A percentile compares a stretch with the other conserved stretches of the same genome.
These are phyloP conservation scores for Porites evermanni DNA, from an alignment of 92 coral and sea anemone genomes.

Conservation along the genomic window DNA sequence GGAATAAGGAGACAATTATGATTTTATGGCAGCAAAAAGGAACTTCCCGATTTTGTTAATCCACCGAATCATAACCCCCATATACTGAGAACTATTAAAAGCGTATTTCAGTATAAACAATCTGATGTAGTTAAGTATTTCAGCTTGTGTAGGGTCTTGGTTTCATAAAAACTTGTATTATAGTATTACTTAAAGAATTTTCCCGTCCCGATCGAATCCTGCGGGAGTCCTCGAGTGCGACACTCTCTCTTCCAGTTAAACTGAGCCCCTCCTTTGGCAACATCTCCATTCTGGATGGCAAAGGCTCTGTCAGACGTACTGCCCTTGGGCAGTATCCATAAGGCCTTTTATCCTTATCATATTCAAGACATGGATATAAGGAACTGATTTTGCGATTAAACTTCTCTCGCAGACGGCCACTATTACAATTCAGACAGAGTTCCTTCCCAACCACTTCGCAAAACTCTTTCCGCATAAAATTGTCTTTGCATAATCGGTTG, in stretches of 20 bases:
- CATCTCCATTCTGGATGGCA: conserved; percentile 34
- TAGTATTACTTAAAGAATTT: not conserved
- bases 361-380: conserved; percentile 72
- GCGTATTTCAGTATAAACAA: too few species aligned
- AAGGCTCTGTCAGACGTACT: conserved; percentile 76
- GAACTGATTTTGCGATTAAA: conserved; percentile 64
- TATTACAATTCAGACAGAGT: conserved; percentile 76
- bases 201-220: not conserved
- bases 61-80: too few species aligned
- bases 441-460: conserved; percentile 78
- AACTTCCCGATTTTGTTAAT: conserved; percentile 56
- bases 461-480: conserved; percentile 60
- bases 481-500: conserved; percentile 48
- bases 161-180: conserved; percentile 21
- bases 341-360: conserved; percentile 68
- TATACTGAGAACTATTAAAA: too few species aligned
- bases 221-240: not conserved
- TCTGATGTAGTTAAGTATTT: not conserved
- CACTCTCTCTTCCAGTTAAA: not conserved
- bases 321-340: conserved; percentile 86
- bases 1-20: too few species aligned
- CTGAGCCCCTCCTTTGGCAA: not conserved
- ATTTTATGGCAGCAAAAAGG: conserved; percentile 54
- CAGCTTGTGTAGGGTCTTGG: conserved; percentile 30
- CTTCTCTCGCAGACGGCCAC: conserved; percentile 52